Conservation (phyloP, 1,140 invertebrate species). For the Trichonephila inaurata region DNA sequence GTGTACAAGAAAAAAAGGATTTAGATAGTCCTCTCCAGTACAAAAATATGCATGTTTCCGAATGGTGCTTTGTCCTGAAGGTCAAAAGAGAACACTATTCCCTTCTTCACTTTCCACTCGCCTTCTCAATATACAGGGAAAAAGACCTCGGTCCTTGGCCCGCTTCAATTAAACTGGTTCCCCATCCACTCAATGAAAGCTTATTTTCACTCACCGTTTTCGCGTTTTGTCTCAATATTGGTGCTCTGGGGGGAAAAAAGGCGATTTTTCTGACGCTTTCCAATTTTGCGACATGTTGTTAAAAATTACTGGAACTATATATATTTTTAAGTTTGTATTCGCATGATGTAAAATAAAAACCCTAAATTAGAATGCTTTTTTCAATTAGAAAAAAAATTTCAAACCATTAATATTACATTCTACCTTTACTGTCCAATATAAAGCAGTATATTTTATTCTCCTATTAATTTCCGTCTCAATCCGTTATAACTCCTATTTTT, state of each 20-base stretch:
- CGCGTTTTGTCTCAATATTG: not conserved
- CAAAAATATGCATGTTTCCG: not conserved
- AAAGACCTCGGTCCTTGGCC: not conserved
- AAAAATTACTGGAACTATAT: not conserved
- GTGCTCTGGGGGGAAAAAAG: not conserved
- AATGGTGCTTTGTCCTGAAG: not conserved
- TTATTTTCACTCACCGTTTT: slow-evolving; percentile 21
- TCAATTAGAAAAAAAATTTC: no score
- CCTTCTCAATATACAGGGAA: not conserved
- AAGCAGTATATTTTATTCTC: no score
- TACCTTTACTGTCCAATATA: no score
- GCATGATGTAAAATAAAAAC: no score
- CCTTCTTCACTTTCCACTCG: not conserved
- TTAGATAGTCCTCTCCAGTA: not conserved
- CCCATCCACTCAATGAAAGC: slow-evolving; percentile 11
- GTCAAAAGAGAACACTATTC: not conserved
- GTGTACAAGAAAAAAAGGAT: not conserved
- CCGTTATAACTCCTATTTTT: no score
- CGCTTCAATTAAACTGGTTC: slow-evolving; percentile 57
- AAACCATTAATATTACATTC: no score
- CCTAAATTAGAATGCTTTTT: no score
- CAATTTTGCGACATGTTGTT: not conserved
- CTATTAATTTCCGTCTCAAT: no score
- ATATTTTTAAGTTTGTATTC: no score
- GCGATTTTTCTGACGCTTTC: not conserved